Evolutionary conservation across 2,113 vertebrate species (phyloP), one percentile per base, ranked within the genome.

Genomic region (Onychostruthus taczanowskii): DNA sequence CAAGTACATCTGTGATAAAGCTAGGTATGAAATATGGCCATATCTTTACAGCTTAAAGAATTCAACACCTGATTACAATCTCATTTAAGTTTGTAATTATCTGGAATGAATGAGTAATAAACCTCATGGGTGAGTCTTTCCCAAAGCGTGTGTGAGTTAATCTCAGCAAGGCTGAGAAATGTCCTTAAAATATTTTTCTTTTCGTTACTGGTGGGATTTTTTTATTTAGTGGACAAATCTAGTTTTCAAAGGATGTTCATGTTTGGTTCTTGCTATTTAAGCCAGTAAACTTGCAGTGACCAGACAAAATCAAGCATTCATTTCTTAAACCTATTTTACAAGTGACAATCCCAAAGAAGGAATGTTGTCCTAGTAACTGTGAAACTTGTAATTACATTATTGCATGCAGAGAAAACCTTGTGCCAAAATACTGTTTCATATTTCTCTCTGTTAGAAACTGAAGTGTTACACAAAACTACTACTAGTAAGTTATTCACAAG

Each of bases 331-430:
- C 52, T 91, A 17, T 59, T 91, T 84, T 91, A 93, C 72, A 77
- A 83, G 79, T 72, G 92, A 95, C 95, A 94, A 90, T 94, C 93
- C 96, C 96, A 96, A 96, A 96, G 95, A 96, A 96, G 87, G 86
- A 95, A 90, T 96, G 95, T 92, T 94, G 72, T 90, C 86, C 95
- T 95, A 56, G 69, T 88, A 84, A 78, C 82, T 87, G 95, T 95
- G 93, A 96, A 96, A 93, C 52, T 72, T 90, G 49, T 72, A 55
- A 75, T 64, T 95, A 89, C 76, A 72, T 91, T 91, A 90, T 93
- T 95, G 96, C 96, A 96, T 97, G 96, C 95, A 93, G 64, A 91
- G 74, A 91, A 95, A 88, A 95, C 27, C 68, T 47, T 88, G 52
- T 92, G 86, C 94, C 88, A 89, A 95, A 74, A 89, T 87, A 76